Evolutionary conservation across 2,888 invertebrate genomes (phyloP).

Genomic region (Drosophila pseudotalamancana): DNA sequence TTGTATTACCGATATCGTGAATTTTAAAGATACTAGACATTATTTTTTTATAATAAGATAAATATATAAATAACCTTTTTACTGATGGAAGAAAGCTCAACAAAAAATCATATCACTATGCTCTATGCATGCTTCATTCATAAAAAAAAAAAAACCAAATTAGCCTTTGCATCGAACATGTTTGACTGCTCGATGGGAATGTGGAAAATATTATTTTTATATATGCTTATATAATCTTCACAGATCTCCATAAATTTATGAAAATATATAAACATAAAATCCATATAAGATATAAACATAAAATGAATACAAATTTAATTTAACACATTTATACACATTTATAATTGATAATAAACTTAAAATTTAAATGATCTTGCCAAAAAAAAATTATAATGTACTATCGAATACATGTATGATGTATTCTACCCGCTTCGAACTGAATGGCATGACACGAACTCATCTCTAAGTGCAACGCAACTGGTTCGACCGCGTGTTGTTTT

Average conservation of each 20-base stretch:
- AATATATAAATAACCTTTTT: neutral
- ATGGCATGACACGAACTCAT: constrained; percentile 21
- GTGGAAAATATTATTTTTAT: no score
- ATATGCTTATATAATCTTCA: no score
- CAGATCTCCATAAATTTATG: no score
- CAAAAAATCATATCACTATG: constrained; percentile 1
- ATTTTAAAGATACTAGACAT: no score
- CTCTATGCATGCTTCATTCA: constrained; percentile 74
- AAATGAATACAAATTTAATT: no score
- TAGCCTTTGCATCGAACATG: constrained; percentile 48
- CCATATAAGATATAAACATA: no score
- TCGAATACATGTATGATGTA: neutral
- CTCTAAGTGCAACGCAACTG: constrained; percentile 45
- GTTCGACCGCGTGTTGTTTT: constrained; percentile 75
- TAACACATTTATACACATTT: neutral
- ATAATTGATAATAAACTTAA: neutral
- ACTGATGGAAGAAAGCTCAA: neutral
- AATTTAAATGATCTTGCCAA: no score
- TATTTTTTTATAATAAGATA: no score
- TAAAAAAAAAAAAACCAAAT: constrained; percentile 50
- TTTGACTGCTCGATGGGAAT: constrained; percentile 17
- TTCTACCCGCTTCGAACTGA: neutral
- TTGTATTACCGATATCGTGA: no score
- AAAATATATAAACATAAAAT: no score
- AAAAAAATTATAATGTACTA: neutral